Conservation (phyloP, 2,888 invertebrate species). For the Drosophila suboccidentalis region DNA sequence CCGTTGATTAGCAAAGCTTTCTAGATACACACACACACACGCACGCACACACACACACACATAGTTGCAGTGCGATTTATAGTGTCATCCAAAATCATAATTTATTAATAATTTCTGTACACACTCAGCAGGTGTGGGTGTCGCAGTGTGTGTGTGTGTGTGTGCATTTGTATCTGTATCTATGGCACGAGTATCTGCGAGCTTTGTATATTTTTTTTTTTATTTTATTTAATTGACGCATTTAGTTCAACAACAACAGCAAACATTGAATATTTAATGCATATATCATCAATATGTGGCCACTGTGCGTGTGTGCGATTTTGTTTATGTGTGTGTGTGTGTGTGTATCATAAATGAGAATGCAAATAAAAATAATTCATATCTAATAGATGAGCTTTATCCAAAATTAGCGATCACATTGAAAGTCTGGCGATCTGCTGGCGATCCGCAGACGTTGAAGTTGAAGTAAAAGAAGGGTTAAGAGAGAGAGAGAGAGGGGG, state of each 20-base stretch:
- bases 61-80: slow-evolving; percentile 50
- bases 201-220: slow-evolving; percentile 36
- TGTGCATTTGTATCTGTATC: slow-evolving; percentile 19
- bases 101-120: slow-evolving; percentile 72
- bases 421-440: slow-evolving; percentile 12
- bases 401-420: slow-evolving; percentile 22
- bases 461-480: not conserved
- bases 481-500: not conserved
- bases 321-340: not conserved
- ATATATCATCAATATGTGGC: slow-evolving; percentile 39
- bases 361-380: slow-evolving; percentile 36
- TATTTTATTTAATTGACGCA: slow-evolving; percentile 75
- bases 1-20: slow-evolving; percentile 49
- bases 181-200: slow-evolving; percentile 24
- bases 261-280: slow-evolving; percentile 36
- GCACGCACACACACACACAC: slow-evolving; percentile 2
- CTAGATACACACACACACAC: slow-evolving; percentile 1
- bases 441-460: not conserved
- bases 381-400: slow-evolving; percentile 22
- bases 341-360: slow-evolving; percentile 19
- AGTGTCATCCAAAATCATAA: slow-evolving; percentile 74
- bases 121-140: slow-evolving; percentile 36
- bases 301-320: not conserved
- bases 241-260: slow-evolving; percentile 60
- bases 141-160: slow-evolving; percentile 13